Percentiles rank a stretch among this genome's conserved stretches.
Conservation (phyloP, 2,797 vertebrate species). For the Ptychadena robeensis region DNA sequence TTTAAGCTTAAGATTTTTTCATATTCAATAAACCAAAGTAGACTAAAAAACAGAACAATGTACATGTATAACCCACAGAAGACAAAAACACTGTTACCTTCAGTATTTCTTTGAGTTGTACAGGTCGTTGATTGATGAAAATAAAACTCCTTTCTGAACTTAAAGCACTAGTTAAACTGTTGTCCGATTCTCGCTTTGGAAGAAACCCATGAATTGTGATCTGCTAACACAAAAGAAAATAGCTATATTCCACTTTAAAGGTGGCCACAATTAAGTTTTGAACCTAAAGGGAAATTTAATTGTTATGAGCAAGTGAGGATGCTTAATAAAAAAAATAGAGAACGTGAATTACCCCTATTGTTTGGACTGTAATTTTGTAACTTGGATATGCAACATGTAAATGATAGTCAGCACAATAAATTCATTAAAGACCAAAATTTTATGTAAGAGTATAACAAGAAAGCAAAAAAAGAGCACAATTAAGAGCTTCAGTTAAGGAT, state of each 20-base stretch:
- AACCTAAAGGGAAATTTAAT: no score
- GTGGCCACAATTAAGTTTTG: neutral
- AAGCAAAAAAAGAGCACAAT: no score
- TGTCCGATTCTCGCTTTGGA: constrained; percentile 84
- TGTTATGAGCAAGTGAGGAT: no score
- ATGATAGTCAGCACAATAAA: no score
- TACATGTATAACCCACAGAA: neutral
- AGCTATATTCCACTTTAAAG: neutral
- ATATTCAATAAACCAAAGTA: neutral
- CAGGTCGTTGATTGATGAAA: constrained; percentile 88
- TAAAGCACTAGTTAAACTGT: constrained; percentile 81
- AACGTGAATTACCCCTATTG: no score
- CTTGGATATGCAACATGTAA: no score
- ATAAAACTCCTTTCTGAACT: constrained; percentile 87
- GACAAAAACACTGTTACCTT: constrained; percentile 80
- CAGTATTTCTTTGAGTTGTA: constrained; percentile 89
- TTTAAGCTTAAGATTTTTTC: no score
- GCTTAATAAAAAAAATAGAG: no score
- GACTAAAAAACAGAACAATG: neutral
- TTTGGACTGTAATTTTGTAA: no score
- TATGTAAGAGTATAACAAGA: no score
- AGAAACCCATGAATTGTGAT: constrained; percentile 88
- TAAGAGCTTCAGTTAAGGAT: no score
- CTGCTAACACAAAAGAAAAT: constrained; percentile 72
- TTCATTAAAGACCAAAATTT: no score